Evolutionary conservation across 2,888 invertebrate genomes (phyloP), one percentile per base, ranked within the genome.

Genomic region (Tipula vernalis): DNA sequence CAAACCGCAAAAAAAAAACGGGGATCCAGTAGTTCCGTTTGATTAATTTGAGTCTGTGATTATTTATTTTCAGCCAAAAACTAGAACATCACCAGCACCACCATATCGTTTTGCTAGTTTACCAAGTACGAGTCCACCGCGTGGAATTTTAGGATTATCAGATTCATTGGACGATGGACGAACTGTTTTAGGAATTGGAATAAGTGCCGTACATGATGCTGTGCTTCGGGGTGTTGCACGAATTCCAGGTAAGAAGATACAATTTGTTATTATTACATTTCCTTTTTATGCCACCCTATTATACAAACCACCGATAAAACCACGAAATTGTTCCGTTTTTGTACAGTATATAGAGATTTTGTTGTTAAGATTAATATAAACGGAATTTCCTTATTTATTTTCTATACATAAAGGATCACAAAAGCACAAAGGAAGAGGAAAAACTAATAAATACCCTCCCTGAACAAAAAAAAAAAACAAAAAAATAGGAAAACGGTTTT

Each of bases 191-290:
- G 92, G 92, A 87, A 91, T 92, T 87, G 91, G 91, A 88, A 92
- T 92, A 86, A 92, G 91, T 88, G 92, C 92, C 87, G 91, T 92
- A 18, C 92, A 92, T 87, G 91, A 92, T 89, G 91, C 92, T 6
- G 92, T 92, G 13, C 88, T 92, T 44, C 89, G 91, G 10, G 91
- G 91, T 87, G 89, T 91, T 87, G 91, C 91, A 41, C 91, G 90
- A 88, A 88, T 92, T 87, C 92, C 92, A 87, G 90, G 90, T 90
- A 88, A 88, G 87, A 87, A 28, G 28, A 28, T 28, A 47, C 1
- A 42, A 84, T 47, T 86, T 47, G 36, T 86, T 86, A 71, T 86
- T 86, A 87, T 87, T 71, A 87, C 42, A 42, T 41, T 41, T 18
- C 41, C 41, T 28, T 28, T 28, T 28, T 28, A 2, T 28, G 28